These are phyloP conservation scores for Drosophila trapezifrons DNA, from an alignment of 1,140 invertebrate species.

Conservation along the genomic window DNA sequence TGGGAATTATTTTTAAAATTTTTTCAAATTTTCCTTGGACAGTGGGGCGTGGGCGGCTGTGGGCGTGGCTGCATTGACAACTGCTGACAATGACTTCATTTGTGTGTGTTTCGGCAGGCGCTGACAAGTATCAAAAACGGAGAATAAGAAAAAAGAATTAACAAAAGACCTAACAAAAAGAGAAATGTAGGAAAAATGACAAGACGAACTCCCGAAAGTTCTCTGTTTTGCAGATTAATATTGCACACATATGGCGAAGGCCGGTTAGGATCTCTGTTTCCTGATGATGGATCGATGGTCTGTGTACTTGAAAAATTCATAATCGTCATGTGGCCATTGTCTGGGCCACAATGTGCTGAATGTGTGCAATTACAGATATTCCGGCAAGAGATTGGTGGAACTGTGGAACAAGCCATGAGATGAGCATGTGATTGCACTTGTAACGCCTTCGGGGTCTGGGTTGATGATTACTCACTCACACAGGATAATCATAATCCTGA, in stretches of 20 bases:
- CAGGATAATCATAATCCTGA: not conserved
- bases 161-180: constrained; percentile 18
- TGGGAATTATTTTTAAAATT: constrained; percentile 73
- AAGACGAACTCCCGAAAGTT: constrained; percentile 29
- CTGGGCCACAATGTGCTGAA: constrained; percentile 38
- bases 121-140: constrained; percentile 37
- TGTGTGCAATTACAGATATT: constrained; percentile 51
- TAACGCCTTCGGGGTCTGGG: constrained; percentile 19
- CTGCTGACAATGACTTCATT: constrained; percentile 80
- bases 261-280: constrained; percentile 20
- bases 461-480: constrained; percentile 15
- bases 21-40: constrained; percentile 59
- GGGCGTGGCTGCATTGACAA: constrained; percentile 76
- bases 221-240: constrained; percentile 67
- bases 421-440: constrained; percentile 54
- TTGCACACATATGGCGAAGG: constrained; percentile 70
- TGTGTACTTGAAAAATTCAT: constrained; percentile 56
- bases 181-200: constrained; percentile 28
- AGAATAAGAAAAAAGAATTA: constrained; percentile 2
- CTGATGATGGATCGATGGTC: constrained; percentile 63
- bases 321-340: constrained; percentile 43
- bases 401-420: constrained; percentile 33
- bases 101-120: constrained; percentile 44
- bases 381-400: constrained; percentile 38
- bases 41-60: constrained; percentile 10